A percentile compares a stretch with the other conserved stretches of the same genome.
Conservation (phyloP, 35 echinoderm and acorn worm genomes). For the Lytechinus pictus region DNA sequence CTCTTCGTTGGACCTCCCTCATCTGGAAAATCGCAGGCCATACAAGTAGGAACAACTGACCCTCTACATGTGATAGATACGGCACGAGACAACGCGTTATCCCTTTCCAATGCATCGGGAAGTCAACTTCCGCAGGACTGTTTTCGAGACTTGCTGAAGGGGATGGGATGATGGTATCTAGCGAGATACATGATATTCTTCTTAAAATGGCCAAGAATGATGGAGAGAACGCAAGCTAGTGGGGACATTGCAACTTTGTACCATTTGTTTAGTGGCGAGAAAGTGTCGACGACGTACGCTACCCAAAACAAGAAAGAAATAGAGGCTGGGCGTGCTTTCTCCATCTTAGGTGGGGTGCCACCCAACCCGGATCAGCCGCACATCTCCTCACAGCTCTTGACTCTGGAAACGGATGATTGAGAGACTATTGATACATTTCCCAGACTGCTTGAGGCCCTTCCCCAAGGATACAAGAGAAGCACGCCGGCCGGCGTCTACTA, state of each 20-base stretch:
- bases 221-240: background rate
- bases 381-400: background rate
- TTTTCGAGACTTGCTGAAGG: too few relatives aligned
- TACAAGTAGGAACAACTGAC: background rate
- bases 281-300: background rate
- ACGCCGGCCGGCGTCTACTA: background rate
- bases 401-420: background rate
- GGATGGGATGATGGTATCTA: too few relatives aligned
- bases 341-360: conserved; percentile 22
- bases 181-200: background rate
- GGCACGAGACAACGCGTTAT: background rate
- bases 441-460: background rate
- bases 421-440: background rate
- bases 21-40: background rate
- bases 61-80: background rate
- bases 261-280: background rate
- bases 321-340: background rate
- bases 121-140: conserved; percentile 12
- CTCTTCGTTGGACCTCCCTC: background rate
- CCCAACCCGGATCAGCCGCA: conserved; percentile 29
- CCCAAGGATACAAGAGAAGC: conserved; percentile 2
- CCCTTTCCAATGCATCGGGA: background rate
- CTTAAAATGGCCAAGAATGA: background rate
- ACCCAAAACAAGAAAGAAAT: conserved; percentile 36
- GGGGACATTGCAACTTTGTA: conserved; percentile 6